Evolutionary conservation across 2,113 vertebrate genomes (phyloP), one percentile per base, ranked within the genome.

Genomic region (Planiliza haematocheilus): DNA sequence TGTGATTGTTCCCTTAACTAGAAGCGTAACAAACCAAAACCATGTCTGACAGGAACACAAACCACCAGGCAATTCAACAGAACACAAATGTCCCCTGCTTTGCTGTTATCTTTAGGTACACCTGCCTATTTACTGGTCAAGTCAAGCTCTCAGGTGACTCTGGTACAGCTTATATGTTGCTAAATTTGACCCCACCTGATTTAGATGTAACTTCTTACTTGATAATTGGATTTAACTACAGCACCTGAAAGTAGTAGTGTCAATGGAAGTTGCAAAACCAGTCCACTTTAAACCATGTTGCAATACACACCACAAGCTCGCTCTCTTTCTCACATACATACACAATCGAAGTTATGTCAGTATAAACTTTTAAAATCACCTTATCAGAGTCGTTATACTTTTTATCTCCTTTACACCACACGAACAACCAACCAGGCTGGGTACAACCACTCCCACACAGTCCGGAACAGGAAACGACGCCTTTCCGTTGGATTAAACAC

Each of bases 401-500:
- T 7, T 58, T 59, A 12, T 42, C 18, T 34, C n/a, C n/a, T 45
- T 34, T 43, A 41, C 2, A 62, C 48, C 56, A 34, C 60, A 53
- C 11, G 41, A 62, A 8, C 13, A 46, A 42, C 30, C 38, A 58
- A 1, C 37, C 34, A 50, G 55, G 48, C 55, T 62, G 62, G 14
- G 21, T 8, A 11, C 7, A 49, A 50, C 64, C 48, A 59, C 61
- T 51, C 39, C 37, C 64, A 56, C 64, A 56, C 49, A 50, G 21
- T 18, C 62, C 13, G 24, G 10, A 60, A 72, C 7, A 20, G 17
- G 41, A 71, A 65, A 46, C 43, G 39, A 49, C 17, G 7, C 36
- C 13, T 66, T 41, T 30, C 30, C 16, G 18, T 30, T 10, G 14
- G 4, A 17, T 24, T 6, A 39, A 58, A 70, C 36, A 53, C 24